Percentiles rank a stretch among this genome's conserved stretches.
Evolutionary conservation across 2,113 vertebrate species (phyloP).

Genomic region (Rhagologus leucostigma): DNA sequence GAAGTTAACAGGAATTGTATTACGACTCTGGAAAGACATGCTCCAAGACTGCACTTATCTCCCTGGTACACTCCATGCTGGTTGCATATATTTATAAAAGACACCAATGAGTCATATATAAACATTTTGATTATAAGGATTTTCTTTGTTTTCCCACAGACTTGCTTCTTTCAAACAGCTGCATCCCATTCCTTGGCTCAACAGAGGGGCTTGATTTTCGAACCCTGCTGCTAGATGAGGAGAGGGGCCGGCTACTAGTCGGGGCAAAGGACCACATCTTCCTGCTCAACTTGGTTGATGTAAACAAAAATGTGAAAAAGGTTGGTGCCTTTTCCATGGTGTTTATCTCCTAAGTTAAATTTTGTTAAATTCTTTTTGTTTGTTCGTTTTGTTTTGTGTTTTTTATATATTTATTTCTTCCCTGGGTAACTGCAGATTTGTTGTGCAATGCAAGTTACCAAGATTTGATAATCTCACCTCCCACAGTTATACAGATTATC

Average conservation of each 20-base stretch:
- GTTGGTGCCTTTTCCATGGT: slow-evolving; percentile 69
- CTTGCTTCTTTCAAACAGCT: slow-evolving; percentile 87
- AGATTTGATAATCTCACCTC: background rate
- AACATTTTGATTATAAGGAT: slow-evolving; percentile 53
- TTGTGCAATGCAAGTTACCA: background rate
- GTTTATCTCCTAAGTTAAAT: background rate
- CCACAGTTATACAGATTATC: background rate
- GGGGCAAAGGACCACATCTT: slow-evolving; percentile 92
- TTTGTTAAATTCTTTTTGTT: background rate
- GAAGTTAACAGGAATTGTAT: background rate
- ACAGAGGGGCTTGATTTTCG: slow-evolving; percentile 87
- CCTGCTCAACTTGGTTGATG: slow-evolving; percentile 85
- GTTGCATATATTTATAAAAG: slow-evolving; percentile 46
- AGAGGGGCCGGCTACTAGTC: slow-evolving; percentile 84
- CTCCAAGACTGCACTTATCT: background rate
- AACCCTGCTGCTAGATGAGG: slow-evolving; percentile 92
- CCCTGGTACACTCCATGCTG: background rate
- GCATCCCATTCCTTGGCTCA: slow-evolving; percentile 85
- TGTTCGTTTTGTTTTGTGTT: background rate
- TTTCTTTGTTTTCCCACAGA: slow-evolving; percentile 76
- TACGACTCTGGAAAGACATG: background rate
- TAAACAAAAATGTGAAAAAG: slow-evolving; percentile 88
- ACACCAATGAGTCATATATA: slow-evolving; percentile 15
- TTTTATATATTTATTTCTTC: background rate
- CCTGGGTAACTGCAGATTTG: background rate